Percentiles rank a stretch among this genome's conserved stretches.
Evolutionary conservation across 1,140 invertebrate species (phyloP).

Genomic region (Helicoverpa zea): DNA sequence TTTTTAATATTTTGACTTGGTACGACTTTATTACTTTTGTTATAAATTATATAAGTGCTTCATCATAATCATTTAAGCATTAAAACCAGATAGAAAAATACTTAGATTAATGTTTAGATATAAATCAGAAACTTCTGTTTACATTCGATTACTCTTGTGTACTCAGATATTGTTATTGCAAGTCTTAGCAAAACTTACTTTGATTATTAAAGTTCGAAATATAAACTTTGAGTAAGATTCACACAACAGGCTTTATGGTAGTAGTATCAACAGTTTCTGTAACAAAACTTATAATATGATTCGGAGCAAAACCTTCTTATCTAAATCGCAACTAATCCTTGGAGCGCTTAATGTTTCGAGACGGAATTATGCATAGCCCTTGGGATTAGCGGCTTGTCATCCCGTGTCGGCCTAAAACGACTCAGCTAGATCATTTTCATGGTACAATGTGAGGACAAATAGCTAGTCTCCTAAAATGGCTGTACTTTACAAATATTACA

Average conservation of each 20-base stretch:
- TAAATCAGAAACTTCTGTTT: conserved; percentile 20
- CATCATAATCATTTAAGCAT: conserved; percentile 25
- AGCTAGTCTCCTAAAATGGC: conserved; percentile 29
- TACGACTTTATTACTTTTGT: conserved; percentile 19
- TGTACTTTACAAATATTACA: conserved; percentile 34
- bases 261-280: conserved; percentile 29
- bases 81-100: conserved; percentile 4
- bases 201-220: conserved; percentile 35
- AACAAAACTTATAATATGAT: conserved; percentile 51
- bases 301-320: conserved; percentile 66
- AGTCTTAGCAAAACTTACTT: conserved; percentile 32
- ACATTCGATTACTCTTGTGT: conserved; percentile 25
- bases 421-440: conserved; percentile 74
- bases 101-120: background rate
- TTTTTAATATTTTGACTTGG: conserved; percentile 19
- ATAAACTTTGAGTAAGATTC: conserved; percentile 26
- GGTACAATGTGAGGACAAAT: conserved; percentile 60
- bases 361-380: conserved; percentile 81
- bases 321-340: conserved; percentile 78
- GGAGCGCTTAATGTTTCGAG: conserved; percentile 77
- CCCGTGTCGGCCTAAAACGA: conserved; percentile 67
- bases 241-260: conserved; percentile 19
- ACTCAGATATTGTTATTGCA: conserved; percentile 35
- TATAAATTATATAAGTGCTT: background rate
- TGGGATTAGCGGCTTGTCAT: conserved; percentile 81